Conservation (phyloP, 2,888 invertebrate species). For the Conchocele bisecta region DNA sequence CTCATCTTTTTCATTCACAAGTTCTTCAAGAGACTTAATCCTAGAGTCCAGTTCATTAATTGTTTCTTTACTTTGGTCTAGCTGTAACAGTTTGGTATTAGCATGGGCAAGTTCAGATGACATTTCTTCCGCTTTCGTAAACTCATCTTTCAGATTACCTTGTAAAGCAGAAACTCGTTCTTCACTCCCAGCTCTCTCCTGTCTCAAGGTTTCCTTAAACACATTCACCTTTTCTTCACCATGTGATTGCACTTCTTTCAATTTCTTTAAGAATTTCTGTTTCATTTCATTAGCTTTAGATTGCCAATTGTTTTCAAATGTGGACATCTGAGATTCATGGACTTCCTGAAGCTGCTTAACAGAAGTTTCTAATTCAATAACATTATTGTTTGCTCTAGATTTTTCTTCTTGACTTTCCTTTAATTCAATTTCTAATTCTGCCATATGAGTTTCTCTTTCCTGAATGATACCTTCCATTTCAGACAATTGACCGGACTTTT, state of each 20-base stretch:
- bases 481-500: slow-evolving; percentile 10
- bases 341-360: slow-evolving; percentile 56
- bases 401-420: neutral
- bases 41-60: slow-evolving; percentile 68
- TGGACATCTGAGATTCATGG: slow-evolving; percentile 57
- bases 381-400: slow-evolving; percentile 31
- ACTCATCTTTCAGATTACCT: slow-evolving; percentile 53
- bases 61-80: slow-evolving; percentile 70
- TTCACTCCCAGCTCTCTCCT: slow-evolving; percentile 52
- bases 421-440: slow-evolving; percentile 18
- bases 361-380: slow-evolving; percentile 49
- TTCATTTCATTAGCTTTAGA: slow-evolving; percentile 72
- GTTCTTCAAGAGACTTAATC: slow-evolving; percentile 37
- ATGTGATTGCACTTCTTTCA: slow-evolving; percentile 72
- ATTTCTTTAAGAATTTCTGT: slow-evolving; percentile 70
- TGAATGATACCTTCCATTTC: slow-evolving; percentile 2
- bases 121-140: slow-evolving; percentile 65
- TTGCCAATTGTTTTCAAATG: slow-evolving; percentile 61
- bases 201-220: slow-evolving; percentile 37
- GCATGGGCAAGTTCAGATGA: slow-evolving; percentile 69
- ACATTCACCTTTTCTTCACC: slow-evolving; percentile 45
- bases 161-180: slow-evolving; percentile 51
- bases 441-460: slow-evolving; percentile 19
- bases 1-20: slow-evolving; percentile 44
- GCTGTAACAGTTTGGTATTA: slow-evolving; percentile 71